A percentile compares a stretch with the other conserved stretches of the same genome.
Conservation (phyloP, 1,140 invertebrate species). For the Drosophila ironensis region DNA sequence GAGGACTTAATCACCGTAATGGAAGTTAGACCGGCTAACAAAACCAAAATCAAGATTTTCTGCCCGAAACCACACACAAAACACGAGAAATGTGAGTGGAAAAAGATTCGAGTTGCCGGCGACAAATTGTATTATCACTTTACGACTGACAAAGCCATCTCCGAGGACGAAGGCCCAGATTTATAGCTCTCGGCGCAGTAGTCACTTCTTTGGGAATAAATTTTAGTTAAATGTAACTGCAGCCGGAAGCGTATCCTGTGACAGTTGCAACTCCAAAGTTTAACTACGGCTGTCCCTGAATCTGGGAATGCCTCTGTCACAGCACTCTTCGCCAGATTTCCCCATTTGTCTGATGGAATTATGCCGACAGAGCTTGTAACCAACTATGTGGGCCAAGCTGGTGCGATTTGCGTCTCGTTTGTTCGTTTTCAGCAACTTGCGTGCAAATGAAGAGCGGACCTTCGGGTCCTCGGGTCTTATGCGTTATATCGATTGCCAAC, state of each 20-base stretch:
- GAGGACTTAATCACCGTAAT: conserved; percentile 46
- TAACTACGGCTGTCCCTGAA: neutral
- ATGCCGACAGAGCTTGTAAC: conserved; percentile 24
- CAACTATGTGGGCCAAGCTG: no score
- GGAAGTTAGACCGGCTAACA: conserved; percentile 7
- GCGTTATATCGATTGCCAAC: conserved; percentile 47
- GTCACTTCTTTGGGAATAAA: conserved; percentile 2
- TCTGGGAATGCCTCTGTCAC: neutral
- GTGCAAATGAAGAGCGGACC: neutral
- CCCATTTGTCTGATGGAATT: conserved; percentile 29
- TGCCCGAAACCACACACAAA: conserved; percentile 38
- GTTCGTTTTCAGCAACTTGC: neutral
- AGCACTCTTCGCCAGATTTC: neutral
- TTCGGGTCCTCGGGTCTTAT: conserved; percentile 24
- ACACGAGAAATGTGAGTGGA: conserved; percentile 15
- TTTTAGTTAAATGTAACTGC: conserved; percentile 41
- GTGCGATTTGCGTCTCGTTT: neutral
- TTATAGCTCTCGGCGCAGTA: neutral
- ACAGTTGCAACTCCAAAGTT: conserved; percentile 4
- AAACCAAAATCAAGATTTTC: conserved; percentile 41
- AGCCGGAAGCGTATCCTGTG: neutral
- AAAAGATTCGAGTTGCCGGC: neutral
- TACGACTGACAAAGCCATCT: conserved; percentile 29
- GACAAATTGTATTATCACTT: conserved; percentile 24
- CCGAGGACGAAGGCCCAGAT: neutral